Conservation (phyloP, 2,113 vertebrate genomes). For the Phylloscopus whistleri region DNA sequence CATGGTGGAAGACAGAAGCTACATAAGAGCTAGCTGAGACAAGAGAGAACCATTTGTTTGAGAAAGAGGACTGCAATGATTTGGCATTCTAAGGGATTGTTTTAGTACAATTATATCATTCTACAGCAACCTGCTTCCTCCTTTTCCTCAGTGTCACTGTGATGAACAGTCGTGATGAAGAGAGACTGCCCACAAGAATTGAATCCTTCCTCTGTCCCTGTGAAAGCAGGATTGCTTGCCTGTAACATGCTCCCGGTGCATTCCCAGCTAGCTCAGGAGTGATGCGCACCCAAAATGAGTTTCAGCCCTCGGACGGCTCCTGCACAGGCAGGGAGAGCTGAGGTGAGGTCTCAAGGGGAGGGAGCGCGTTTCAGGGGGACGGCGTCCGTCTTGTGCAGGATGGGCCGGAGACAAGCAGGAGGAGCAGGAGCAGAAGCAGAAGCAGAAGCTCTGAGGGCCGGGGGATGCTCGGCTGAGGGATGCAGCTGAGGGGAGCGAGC, state of each 20-base stretch:
- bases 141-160: neutral
- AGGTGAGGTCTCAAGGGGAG: neutral
- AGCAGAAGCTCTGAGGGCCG: rapidly evolving
- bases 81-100: neutral
- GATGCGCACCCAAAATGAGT: rapidly evolving
- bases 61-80: neutral
- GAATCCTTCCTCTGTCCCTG: neutral
- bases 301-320: rapidly evolving
- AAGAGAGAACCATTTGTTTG: neutral
- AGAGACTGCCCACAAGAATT: neutral
- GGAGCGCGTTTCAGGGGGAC: rapidly evolving
- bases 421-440: neutral
- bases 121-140: neutral
- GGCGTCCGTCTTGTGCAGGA: neutral
- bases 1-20: neutral
- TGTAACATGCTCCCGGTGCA: rapidly evolving
- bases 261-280: neutral
- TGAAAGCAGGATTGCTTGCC: too few species aligned
- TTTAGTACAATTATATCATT: neutral
- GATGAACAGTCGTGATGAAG: neutral
- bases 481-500: neutral
- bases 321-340: neutral
- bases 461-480: rapidly evolving
- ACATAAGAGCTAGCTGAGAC: neutral
- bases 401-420: rapidly evolving